These are phyloP conservation scores for Streptopelia turtur DNA, from an alignment of 2,797 vertebrate species.

Conservation along the genomic window DNA sequence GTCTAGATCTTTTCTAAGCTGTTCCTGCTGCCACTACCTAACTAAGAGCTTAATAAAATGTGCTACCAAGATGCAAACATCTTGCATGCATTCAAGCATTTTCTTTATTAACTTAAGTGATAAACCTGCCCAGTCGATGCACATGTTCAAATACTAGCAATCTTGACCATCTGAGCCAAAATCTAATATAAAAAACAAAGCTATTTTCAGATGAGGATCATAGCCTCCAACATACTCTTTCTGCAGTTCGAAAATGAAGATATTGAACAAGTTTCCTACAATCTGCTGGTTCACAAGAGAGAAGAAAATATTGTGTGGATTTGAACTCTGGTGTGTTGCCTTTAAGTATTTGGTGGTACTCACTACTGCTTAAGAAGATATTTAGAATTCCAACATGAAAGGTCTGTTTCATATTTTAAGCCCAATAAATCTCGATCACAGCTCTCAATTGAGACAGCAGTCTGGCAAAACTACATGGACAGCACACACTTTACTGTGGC, in stretches of 20 bases:
- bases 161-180: constrained; percentile 16
- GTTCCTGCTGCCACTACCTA: neutral
- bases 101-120: constrained; percentile 36
- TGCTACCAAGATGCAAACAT: constrained; percentile 49
- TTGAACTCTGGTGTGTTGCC: constrained; percentile 68
- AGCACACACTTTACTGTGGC: constrained; percentile 62
- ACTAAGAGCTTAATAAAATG: constrained; percentile 20
- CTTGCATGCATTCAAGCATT: neutral
- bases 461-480: constrained; percentile 68
- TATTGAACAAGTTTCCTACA: neutral
- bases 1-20: constrained; percentile 9
- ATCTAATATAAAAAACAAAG: constrained; percentile 19
- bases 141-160: constrained; percentile 16
- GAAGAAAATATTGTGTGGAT: constrained; percentile 24
- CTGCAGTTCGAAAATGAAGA: neutral
- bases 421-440: constrained; percentile 73
- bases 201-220: constrained; percentile 25
- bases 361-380: constrained; percentile 72
- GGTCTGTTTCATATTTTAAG: constrained; percentile 74
- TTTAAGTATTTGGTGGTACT: constrained; percentile 66
- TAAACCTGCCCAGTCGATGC: constrained; percentile 37
- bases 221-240: neutral
- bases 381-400: constrained; percentile 77
- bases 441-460: constrained; percentile 66
- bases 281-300: constrained; percentile 41